phyloP scores from a whole-genome alignment of 1,140 invertebrate genomes.

The Oscheius sp. region DNA sequence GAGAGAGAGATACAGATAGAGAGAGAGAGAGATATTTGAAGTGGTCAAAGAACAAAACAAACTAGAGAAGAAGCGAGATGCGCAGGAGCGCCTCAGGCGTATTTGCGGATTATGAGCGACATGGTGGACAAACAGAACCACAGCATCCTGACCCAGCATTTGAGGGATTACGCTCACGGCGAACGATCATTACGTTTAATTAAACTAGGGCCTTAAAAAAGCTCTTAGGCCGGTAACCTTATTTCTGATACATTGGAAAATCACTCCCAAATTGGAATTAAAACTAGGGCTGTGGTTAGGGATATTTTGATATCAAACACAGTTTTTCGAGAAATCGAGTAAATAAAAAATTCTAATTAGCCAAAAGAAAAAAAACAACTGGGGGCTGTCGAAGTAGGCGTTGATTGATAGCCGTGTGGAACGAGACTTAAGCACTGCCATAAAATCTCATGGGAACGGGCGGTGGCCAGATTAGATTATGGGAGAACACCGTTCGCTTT shows the following conservation, averaged over 20 bases:
- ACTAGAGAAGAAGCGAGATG: background rate
- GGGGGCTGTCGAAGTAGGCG: too few species aligned
- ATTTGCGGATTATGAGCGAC: conserved; percentile 6
- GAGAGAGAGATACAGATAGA: background rate
- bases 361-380: too few species aligned
- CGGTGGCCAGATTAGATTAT: too few species aligned
- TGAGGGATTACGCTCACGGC: background rate
- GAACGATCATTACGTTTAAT: background rate
- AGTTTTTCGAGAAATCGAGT: too few species aligned
- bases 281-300: background rate
- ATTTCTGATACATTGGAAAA: too few species aligned
- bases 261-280: background rate
- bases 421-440: too few species aligned
- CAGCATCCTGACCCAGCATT: background rate
- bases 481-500: too few species aligned
- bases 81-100: background rate
- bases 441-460: too few species aligned
- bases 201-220: background rate
- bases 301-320: background rate
- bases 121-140: background rate
- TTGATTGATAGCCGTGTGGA: too few species aligned
- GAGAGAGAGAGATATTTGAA: background rate
- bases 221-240: background rate
- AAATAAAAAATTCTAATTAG: too few species aligned
- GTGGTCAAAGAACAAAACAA: background rate